These are phyloP conservation scores for Pipistrellus kuhlii DNA, from an alignment of 2,797 vertebrate genomes.

Conservation along the genomic window DNA sequence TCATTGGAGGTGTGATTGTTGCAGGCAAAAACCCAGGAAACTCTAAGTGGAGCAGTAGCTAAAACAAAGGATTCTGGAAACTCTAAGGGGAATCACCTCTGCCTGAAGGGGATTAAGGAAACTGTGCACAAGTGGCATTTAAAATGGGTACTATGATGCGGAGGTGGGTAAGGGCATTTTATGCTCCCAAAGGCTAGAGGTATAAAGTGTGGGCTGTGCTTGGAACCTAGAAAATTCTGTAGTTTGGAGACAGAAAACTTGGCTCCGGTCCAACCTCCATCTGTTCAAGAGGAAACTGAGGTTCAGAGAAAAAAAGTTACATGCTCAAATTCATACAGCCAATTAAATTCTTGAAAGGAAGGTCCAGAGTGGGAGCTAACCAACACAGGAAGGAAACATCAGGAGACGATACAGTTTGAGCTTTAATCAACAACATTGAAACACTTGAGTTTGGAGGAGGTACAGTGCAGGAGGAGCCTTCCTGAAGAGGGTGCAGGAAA, in stretches of 20 bases:
- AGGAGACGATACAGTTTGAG: background rate
- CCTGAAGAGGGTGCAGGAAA: background rate
- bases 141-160: background rate
- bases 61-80: conserved; percentile 1
- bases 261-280: background rate
- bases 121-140: background rate
- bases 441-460: background rate
- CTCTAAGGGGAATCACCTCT: background rate
- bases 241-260: background rate
- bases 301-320: background rate
- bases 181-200: background rate
- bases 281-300: background rate
- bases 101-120: background rate
- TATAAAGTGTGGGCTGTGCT: background rate
- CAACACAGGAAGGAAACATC: background rate
- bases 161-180: background rate
- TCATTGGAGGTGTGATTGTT: background rate
- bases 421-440: background rate
- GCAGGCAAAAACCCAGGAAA: background rate
- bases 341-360: background rate
- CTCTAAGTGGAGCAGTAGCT: background rate
- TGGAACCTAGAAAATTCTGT: background rate
- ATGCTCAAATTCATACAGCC: background rate
- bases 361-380: background rate
- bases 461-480: background rate